A percentile compares a stretch with the other conserved stretches of the same genome.
Evolutionary conservation across 1,140 invertebrate genomes (phyloP).

Genomic region (Trichomalopsis sarcophagae): DNA sequence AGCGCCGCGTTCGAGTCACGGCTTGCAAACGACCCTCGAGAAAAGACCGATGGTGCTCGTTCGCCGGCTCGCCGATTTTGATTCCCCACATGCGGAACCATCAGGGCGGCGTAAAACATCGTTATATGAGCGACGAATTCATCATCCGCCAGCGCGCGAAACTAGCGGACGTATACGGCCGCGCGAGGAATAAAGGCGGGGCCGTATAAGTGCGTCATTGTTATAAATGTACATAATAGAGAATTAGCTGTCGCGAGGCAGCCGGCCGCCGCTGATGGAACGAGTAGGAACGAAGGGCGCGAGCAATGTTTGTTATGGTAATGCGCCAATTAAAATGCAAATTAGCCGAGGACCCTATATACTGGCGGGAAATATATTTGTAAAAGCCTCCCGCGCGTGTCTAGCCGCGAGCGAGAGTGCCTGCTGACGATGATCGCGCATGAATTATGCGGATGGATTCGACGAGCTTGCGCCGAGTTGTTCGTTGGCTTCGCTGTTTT

Average conservation of each 20-base stretch:
- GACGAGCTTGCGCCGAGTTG: background rate
- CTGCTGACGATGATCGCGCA: constrained; percentile 30
- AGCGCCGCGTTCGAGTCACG: background rate
- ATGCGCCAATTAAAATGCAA: constrained; percentile 67
- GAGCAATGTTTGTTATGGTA: constrained; percentile 62
- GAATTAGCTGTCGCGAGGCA: constrained; percentile 44
- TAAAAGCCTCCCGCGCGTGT: constrained; percentile 27
- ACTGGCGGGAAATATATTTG: constrained; percentile 45
- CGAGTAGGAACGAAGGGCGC: constrained; percentile 57
- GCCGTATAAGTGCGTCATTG: too few species aligned
- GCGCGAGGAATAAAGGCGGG: too few species aligned
- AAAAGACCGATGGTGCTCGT: constrained; percentile 28
- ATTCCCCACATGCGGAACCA: background rate
- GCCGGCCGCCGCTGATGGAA: too few species aligned
- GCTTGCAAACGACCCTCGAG: background rate
- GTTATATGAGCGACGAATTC: too few species aligned
- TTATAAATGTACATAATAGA: background rate
- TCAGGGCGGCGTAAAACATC: too few species aligned
- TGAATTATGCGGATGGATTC: constrained; percentile 24
- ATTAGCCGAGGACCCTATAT: constrained; percentile 51
- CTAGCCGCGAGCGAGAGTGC: background rate
- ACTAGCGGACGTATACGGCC: too few species aligned
- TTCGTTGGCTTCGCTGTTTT: too few species aligned
- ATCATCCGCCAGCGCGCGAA: too few species aligned
- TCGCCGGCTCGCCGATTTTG: constrained; percentile 20